Percentiles rank a stretch among this genome's conserved stretches.
Evolutionary conservation across 2,797 vertebrate genomes (phyloP).

Genomic region (Menidia menidia): DNA sequence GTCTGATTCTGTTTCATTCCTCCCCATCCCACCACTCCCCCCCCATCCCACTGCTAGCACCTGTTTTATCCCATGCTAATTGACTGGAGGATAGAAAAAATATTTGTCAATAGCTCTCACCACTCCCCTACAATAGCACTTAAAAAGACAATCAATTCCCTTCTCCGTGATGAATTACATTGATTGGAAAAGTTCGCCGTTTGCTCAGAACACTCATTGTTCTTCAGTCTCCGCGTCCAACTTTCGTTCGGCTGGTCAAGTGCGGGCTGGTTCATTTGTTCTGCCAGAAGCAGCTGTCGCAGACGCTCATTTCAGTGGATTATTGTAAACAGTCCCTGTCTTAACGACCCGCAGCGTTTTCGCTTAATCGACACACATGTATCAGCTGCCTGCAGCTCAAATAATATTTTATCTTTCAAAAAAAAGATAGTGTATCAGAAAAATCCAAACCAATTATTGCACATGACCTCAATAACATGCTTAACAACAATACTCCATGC

Average conservation of each 20-base stretch:
- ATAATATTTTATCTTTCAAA: constrained; percentile 24
- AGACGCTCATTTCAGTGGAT: constrained; percentile 34
- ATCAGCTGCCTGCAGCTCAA: constrained; percentile 17
- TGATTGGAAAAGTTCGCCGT: constrained; percentile 72
- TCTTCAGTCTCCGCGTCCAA: constrained; percentile 20
- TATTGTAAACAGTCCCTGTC: constrained; percentile 19
- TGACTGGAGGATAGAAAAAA: constrained; percentile 62
- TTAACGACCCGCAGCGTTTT: constrained; percentile 2
- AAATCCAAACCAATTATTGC: constrained; percentile 41
- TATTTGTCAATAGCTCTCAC: constrained; percentile 74
- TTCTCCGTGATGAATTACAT: constrained; percentile 53
- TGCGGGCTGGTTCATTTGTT: constrained; percentile 40
- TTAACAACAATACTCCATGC: constrained; percentile 30
- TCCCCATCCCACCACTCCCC: constrained; percentile 2
- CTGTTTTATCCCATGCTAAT: constrained; percentile 37
- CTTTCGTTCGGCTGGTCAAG: constrained; percentile 50
- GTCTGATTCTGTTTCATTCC: constrained; percentile 7
- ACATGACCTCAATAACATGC: constrained; percentile 31
- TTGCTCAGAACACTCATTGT: constrained; percentile 51
- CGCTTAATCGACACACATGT: constrained; percentile 2
- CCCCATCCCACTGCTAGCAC: constrained; percentile 14
- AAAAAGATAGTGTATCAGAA: constrained; percentile 32
- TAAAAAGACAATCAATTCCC: constrained; percentile 65
- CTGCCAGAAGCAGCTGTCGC: constrained; percentile 32
- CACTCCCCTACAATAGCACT: constrained; percentile 45